These are phyloP conservation scores for Ceyx cyanopectus DNA, from an alignment of 2,113 vertebrate species.

Conservation along the genomic window DNA sequence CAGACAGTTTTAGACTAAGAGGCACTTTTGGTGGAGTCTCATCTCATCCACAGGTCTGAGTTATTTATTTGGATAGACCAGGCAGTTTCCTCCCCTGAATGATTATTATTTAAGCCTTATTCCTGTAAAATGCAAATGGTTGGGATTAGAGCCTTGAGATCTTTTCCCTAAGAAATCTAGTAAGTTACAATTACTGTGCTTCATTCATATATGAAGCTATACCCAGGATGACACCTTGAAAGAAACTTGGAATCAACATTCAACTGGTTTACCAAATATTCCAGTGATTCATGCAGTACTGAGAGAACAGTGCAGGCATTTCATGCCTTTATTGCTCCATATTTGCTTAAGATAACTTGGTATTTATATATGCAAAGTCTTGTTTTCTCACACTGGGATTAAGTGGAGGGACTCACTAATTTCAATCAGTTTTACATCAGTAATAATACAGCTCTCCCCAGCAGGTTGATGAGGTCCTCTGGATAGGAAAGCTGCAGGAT, in stretches of 20 bases:
- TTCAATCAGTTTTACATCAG: conserved; percentile 37
- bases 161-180: not conserved
- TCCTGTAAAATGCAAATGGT: not conserved
- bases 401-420: conserved; percentile 51
- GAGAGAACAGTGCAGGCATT: not conserved
- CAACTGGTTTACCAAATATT: not conserved
- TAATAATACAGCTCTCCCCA: conserved; percentile 58
- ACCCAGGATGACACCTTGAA: not conserved
- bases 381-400: conserved; percentile 28
- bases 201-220: not conserved
- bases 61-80: rapidly evolving
- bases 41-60: rapidly evolving
- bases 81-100: not conserved
- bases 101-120: not conserved
- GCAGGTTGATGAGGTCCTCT: conserved; percentile 69
- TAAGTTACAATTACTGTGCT: not conserved
- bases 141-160: not conserved
- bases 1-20: not conserved
- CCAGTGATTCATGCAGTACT: not conserved
- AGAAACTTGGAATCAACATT: not conserved
- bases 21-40: not conserved
- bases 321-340: not conserved
- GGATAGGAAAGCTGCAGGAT: conserved; percentile 36
- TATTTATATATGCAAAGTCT: conserved; percentile 27
- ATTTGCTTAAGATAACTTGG: not conserved